phyloP scores from a whole-genome alignment of 1,140 invertebrate genomes.

The Bombus picipes region DNA sequence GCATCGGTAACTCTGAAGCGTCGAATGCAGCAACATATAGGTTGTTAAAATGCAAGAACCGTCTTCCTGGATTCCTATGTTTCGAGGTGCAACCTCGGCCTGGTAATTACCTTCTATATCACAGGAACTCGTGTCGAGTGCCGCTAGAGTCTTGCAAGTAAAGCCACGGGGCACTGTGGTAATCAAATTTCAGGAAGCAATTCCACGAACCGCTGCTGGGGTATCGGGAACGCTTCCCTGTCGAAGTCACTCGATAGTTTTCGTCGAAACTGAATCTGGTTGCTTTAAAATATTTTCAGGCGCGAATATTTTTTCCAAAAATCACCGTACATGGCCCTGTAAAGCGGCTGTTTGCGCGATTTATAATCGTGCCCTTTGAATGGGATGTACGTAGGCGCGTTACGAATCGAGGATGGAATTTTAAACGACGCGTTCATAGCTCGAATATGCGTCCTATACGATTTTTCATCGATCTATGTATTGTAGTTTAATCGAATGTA shows the following conservation, averaged over 20 bases:
- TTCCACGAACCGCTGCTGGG: not conserved
- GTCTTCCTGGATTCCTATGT: conserved; percentile 11
- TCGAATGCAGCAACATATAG: not conserved
- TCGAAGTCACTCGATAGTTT: not conserved
- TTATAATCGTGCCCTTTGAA: conserved; percentile 59
- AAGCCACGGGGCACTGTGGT: conserved; percentile 19
- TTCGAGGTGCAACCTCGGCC: conserved; percentile 48
- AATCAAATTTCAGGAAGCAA: conserved; percentile 48
- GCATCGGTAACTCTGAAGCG: too few species aligned
- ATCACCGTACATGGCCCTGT: not conserved
- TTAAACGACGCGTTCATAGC: conserved; percentile 50
- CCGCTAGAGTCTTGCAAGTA: conserved; percentile 36
- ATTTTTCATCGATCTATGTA: not conserved
- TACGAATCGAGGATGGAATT: conserved; percentile 53
- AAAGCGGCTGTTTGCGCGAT: conserved; percentile 22
- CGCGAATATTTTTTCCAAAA: conserved; percentile 41
- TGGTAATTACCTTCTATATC: conserved; percentile 53
- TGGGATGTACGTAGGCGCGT: conserved; percentile 35
- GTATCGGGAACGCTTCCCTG: not conserved
- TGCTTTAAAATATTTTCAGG: conserved; percentile 41
- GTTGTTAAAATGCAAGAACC: conserved; percentile 25
- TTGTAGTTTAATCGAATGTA: not conserved
- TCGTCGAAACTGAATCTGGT: not conserved
- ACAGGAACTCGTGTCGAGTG: conserved; percentile 13
- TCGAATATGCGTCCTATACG: conserved; percentile 32